Base-by-base conservation (phyloP, 2,113 vertebrate species). In the Fulica atra region DNA sequence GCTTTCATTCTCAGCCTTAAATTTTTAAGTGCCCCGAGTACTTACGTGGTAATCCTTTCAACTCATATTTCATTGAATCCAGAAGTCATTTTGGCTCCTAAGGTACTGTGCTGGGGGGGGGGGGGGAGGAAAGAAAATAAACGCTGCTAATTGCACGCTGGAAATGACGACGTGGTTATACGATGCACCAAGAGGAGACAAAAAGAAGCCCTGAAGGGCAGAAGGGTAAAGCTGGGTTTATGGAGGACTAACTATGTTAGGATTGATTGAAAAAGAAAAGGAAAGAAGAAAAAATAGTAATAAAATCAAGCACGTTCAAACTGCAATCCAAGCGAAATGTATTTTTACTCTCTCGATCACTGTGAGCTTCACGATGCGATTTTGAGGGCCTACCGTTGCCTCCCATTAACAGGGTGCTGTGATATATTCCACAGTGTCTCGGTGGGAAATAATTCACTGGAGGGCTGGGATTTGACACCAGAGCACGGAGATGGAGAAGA, bases 41-140 rank as follows among this genome's bases (percentile, higher is more conserved):
- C 89, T 96, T 92, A 85, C 64, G 35, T 54, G 61, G 88, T 91
- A 96, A 96, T 96, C 86, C 86, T 65, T 94, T 82, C 86, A 91
- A 91, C 77, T 92, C 83, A 2, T 59, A 63, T 95, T 96, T 91
- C 88, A 91, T 89, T 76, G 91, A 91, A 94, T 94, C 86, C 92
- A 87, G 91, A 87, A 96, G 80, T 92, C 79, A 28, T 2, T 48
- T 54, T 14, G 86, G 88, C 92, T 97, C 66, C 54, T 91, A 82
- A 91, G 88, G 83, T 93, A 84, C 86, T 89, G 83, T 59, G 77
- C 91, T 94, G 44, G 44, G 44, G 44, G 44, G 7, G 42, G 13
- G 13, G 42, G 42, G 42, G 14, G 42, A 6, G 15, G 8, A 18
- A 46, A 46, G 44, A 18, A 46, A 92, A 78, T 10, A 74, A 88